These are phyloP conservation scores for Stichopus chloronotus DNA, from an alignment of 35 echinoderm and acorn worm species.

Conservation along the genomic window DNA sequence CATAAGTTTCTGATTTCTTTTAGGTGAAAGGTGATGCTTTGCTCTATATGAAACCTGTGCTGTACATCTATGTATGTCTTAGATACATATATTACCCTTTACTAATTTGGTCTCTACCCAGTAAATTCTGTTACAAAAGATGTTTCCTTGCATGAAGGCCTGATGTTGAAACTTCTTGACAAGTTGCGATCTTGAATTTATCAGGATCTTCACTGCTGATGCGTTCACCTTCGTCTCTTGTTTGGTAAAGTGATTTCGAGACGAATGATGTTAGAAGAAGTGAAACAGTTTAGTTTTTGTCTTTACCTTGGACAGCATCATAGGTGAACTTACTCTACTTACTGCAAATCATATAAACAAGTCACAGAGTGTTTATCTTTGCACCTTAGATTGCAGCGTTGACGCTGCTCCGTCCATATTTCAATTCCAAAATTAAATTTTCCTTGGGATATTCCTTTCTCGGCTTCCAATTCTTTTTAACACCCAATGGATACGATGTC, in stretches of 20 bases:
- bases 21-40: too few species aligned
- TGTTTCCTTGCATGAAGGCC: too few species aligned
- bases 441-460: neutral
- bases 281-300: neutral
- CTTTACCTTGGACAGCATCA: neutral
- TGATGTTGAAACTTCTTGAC: too few species aligned
- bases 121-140: too few species aligned
- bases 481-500: neutral
- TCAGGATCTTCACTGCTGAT: too few species aligned
- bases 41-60: too few species aligned
- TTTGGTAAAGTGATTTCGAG: neutral
- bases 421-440: neutral
- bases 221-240: neutral
- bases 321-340: neutral
- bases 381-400: neutral
- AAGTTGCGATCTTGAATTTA: too few species aligned
- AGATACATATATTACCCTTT: too few species aligned
- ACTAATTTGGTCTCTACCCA: too few species aligned
- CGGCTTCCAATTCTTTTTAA: neutral
- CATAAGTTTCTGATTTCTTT: too few species aligned
- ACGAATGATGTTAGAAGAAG: neutral
- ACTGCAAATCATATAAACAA: neutral
- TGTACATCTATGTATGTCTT: too few species aligned
- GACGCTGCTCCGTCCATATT: neutral
- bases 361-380: neutral